A percentile compares a stretch with the other conserved stretches of the same genome.
These are phyloP conservation scores for Dryobates pubescens DNA, from an alignment of 2,797 vertebrate species.

Conservation along the genomic window DNA sequence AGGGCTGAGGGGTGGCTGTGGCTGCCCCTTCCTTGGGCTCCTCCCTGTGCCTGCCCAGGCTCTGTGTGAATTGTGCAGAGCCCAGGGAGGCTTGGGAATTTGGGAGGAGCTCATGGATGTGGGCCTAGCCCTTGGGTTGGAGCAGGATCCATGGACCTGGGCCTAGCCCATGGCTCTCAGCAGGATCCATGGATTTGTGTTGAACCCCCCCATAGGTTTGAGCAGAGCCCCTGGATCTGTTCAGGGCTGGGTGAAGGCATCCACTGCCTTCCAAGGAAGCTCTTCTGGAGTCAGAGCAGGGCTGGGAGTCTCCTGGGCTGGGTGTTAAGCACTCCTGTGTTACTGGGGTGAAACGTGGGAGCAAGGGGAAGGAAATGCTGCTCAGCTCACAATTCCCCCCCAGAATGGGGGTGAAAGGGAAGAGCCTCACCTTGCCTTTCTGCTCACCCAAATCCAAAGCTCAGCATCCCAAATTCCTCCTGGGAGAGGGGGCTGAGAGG, in stretches of 20 bases:
- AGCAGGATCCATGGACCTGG: background rate
- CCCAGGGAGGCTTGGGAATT: background rate
- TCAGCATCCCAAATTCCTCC: background rate
- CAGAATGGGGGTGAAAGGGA: rapidly evolving
- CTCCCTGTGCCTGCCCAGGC: conserved; percentile 13
- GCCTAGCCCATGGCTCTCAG: background rate
- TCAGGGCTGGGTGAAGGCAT: rapidly evolving
- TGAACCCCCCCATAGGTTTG: background rate
- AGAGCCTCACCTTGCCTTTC: background rate
- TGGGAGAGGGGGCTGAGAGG: background rate
- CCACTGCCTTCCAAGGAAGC: background rate
- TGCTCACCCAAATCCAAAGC: background rate
- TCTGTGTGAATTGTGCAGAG: background rate
- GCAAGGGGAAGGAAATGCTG: rapidly evolving
- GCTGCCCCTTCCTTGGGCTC: background rate
- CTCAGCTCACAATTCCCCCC: rapidly evolving
- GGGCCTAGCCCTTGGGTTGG: background rate
- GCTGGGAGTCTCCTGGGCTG: background rate
- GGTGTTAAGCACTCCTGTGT: too few relatives aligned
- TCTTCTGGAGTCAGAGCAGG: background rate
- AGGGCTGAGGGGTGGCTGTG: too few relatives aligned
- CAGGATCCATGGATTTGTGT: background rate
- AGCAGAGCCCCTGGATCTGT: background rate
- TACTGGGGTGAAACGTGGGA: rapidly evolving
- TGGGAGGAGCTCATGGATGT: background rate